phyloP scores from a whole-genome alignment of 2,113 vertebrate genomes.

The Plestiodon gilberti region DNA sequence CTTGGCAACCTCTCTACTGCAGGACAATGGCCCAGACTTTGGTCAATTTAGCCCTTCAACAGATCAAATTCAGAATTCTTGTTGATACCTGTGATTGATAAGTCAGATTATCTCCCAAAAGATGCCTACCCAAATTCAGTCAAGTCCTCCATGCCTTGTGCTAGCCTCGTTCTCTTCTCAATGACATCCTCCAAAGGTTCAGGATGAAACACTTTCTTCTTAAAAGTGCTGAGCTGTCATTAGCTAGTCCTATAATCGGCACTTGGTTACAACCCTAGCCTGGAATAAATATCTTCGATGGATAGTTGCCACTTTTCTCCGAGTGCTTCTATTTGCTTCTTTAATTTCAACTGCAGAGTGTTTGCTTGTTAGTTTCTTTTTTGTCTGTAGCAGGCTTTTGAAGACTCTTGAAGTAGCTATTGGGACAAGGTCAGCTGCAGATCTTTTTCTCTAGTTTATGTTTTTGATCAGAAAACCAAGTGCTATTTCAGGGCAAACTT shows the following conservation, averaged over 20 bases:
- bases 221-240: not conserved
- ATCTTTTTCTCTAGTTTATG: too few relatives aligned
- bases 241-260: not conserved
- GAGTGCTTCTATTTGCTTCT: not conserved
- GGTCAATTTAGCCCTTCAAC: not conserved
- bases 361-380: not conserved
- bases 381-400: not conserved
- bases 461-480: not conserved
- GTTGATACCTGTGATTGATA: not conserved
- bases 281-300: not conserved
- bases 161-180: not conserved
- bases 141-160: not conserved
- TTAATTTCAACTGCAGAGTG: not conserved
- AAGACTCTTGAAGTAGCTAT: not conserved
- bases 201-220: not conserved
- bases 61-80: not conserved
- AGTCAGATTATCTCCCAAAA: not conserved
- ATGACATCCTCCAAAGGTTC: not conserved
- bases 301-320: not conserved
- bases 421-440: too few relatives aligned
- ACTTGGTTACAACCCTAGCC: not conserved
- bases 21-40: not conserved
- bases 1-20: not conserved
- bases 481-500: not conserved
- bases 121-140: not conserved